A percentile compares a stretch with the other conserved stretches of the same genome.
Evolutionary conservation across 2,888 invertebrate genomes (phyloP).

Genomic region (Drosophila prolongata): DNA sequence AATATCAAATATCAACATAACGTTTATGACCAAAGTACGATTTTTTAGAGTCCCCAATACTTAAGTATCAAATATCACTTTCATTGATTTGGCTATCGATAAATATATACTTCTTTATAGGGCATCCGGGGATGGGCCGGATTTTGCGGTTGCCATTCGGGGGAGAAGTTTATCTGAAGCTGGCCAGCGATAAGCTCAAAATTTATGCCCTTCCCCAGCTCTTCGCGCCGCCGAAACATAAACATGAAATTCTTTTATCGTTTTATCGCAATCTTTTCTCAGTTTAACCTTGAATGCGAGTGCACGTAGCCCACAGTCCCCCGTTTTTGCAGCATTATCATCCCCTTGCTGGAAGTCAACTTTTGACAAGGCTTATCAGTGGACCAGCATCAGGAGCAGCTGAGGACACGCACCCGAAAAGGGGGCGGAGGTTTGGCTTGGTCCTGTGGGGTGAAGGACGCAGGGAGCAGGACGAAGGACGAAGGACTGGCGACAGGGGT

Average conservation of each 20-base stretch:
- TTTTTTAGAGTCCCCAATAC: background rate
- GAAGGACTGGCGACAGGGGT: slow-evolving; percentile 16
- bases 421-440: slow-evolving; percentile 5
- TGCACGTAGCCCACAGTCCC: slow-evolving; percentile 53
- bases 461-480: slow-evolving; percentile 10
- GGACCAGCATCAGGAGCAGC: slow-evolving; percentile 49
- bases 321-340: slow-evolving; percentile 24
- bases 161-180: slow-evolving; percentile 39
- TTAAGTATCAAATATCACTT: slow-evolving; percentile 26
- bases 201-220: slow-evolving; percentile 55
- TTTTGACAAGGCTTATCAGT: slow-evolving; percentile 60
- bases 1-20: background rate
- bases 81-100: slow-evolving; percentile 15
- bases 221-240: slow-evolving; percentile 14
- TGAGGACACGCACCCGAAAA: slow-evolving; percentile 36
- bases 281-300: slow-evolving; percentile 76
- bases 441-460: background rate
- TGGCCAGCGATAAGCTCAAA: slow-evolving; percentile 63
- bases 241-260: slow-evolving; percentile 45
- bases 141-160: slow-evolving; percentile 11
- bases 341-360: slow-evolving; percentile 42
- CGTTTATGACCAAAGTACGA: background rate
- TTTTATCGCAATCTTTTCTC: slow-evolving; percentile 57
- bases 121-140: slow-evolving; percentile 5
- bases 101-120: background rate